phyloP scores from a whole-genome alignment of 2,797 vertebrate genomes.

The Lithobates pipiens region DNA sequence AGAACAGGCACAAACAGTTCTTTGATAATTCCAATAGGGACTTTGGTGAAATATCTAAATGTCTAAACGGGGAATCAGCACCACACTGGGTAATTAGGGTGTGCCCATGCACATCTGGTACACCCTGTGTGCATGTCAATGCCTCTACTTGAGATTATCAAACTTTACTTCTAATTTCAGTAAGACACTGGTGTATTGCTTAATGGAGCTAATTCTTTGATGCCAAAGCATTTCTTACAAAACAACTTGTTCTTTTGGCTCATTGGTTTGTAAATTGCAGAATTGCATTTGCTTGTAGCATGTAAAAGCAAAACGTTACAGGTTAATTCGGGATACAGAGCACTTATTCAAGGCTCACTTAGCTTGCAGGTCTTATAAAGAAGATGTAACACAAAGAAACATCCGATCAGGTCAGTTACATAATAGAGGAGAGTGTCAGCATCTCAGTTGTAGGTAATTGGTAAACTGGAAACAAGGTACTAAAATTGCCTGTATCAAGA shows the following conservation, averaged over 20 bases:
- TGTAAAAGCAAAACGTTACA: constrained; percentile 16
- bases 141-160: background rate
- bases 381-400: constrained; percentile 5
- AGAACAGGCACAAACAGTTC: no score
- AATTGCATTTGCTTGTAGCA: constrained; percentile 3
- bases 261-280: constrained; percentile 7
- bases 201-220: background rate
- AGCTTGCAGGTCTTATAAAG: constrained; percentile 20
- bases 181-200: background rate
- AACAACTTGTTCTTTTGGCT: constrained; percentile 8
- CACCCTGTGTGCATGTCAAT: no score
- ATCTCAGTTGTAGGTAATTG: background rate
- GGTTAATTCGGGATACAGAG: constrained; percentile 25
- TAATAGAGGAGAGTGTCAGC: constrained; percentile 3
- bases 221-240: background rate
- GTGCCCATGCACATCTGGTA: no score
- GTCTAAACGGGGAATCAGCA: no score
- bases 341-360: constrained; percentile 10
- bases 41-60: no score
- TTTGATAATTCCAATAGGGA: no score
- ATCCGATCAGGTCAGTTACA: background rate
- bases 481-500: no score
- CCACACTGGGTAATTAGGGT: no score
- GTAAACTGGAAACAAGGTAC: background rate
- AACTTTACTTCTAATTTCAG: background rate